Base-by-base conservation (phyloP, 2,797 vertebrate genomes). In the Loris lydekkerianus region DNA sequence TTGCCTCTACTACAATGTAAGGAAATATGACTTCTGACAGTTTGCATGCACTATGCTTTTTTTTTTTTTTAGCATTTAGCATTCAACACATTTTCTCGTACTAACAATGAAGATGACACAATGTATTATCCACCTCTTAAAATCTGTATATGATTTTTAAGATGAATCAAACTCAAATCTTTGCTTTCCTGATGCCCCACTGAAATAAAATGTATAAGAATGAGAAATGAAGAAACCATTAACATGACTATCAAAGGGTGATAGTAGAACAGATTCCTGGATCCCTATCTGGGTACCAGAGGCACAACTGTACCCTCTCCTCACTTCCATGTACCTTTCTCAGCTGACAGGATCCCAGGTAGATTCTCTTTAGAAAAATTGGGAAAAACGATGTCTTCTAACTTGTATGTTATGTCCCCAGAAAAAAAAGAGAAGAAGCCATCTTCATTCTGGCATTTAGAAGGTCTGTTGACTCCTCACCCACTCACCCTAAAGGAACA, bases 141-240 rank as follows among this genome's bases (percentile, higher is more conserved):
- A 93, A 21, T 72, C 58, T 91, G 10, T 94, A 1, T 91, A 61
- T 73, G 10, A 46, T 94, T 92, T 97, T 72, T 87, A 80, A 67
- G 20, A 29, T 80, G 43, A 14, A 69, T 40, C 56, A 85, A 93
- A 86, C 27, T 40, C 27, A 21, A 78, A 60, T 70, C 53, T 90
- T 94, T 96, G n/a, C 43, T 14, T 63, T 95, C n/a, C 46, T 83
- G 20, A 70, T 96, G 60, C 61, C 63, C 61, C 34, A 86, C 31
- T 93, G 83, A 92, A 95, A 78, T 94, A 90, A 91, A 86, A 88
- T 81, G 21, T 70, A 21, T 83, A 93, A 60, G 93, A 88, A 86
- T 46, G 73, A 91, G 73, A 94, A 95, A 67, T 53, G 23, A 85
- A 93, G 63, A 94, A 61, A 13, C 63, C 40, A 56, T 1, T 91